Conservation (phyloP, 2,113 vertebrate species). For the Etia nguti region DNA sequence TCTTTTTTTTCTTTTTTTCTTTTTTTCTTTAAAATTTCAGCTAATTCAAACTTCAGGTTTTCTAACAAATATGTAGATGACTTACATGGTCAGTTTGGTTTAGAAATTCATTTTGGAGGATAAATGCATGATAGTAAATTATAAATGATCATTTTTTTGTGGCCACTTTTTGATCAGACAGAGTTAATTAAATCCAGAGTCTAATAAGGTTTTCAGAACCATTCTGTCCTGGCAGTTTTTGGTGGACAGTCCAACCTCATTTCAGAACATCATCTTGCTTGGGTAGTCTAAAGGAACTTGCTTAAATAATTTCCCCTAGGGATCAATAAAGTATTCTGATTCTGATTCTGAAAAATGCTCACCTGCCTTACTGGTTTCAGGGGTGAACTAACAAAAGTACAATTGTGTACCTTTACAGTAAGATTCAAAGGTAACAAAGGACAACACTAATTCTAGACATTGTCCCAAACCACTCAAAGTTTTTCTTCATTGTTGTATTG, state of each 20-base stretch:
- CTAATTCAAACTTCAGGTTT: background rate
- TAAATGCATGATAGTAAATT: background rate
- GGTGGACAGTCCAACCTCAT: background rate
- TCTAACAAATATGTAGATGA: background rate
- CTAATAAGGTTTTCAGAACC: background rate
- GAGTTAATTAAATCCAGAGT: background rate
- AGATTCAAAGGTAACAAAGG: background rate
- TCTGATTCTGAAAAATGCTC: too few relatives aligned
- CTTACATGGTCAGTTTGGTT: background rate
- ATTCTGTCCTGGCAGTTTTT: background rate
- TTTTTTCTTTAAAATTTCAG: background rate
- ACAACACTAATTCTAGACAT: background rate
- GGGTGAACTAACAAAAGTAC: background rate
- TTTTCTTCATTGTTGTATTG: background rate
- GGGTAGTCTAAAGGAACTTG: too few relatives aligned
- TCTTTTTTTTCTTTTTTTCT: too few relatives aligned
- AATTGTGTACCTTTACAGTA: background rate
- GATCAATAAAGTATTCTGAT: too few relatives aligned
- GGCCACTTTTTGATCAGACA: background rate
- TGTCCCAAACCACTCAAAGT: background rate
- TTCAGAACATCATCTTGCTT: background rate
- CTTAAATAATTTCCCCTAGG: too few relatives aligned
- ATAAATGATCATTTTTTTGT: background rate
- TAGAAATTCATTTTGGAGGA: background rate
- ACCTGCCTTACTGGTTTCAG: background rate